Conservation (phyloP, 2,797 vertebrate genomes). For the Glyptemys insculpta region DNA sequence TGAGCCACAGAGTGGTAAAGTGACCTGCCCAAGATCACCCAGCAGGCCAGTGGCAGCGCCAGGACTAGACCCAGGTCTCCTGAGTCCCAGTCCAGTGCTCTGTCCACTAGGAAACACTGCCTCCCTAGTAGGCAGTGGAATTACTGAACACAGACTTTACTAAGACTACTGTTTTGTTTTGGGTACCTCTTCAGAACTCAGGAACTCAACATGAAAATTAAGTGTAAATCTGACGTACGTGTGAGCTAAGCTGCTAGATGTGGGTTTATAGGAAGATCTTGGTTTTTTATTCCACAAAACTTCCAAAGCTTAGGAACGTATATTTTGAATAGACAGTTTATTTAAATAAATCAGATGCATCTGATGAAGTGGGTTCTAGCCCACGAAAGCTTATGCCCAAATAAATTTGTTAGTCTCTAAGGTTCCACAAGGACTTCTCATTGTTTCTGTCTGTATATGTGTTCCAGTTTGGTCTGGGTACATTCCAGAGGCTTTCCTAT, state of each 20-base stretch:
- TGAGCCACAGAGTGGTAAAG: too few relatives aligned
- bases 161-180: conserved; percentile 44
- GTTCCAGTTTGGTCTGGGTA: conserved; percentile 7
- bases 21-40: too few relatives aligned
- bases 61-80: too few relatives aligned
- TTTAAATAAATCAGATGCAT: not conserved
- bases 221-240: not conserved
- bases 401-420: too few relatives aligned
- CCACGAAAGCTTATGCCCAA: too few relatives aligned
- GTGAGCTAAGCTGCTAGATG: not conserved
- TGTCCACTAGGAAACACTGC: too few relatives aligned
- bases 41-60: too few relatives aligned
- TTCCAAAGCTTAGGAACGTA: conserved; percentile 57
- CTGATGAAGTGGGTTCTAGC: too few relatives aligned
- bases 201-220: not conserved
- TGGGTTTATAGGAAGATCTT: not conserved
- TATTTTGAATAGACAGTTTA: conserved; percentile 48
- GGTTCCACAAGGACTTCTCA: too few relatives aligned
- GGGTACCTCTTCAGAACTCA: not conserved
- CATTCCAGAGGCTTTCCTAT: conserved; percentile 39
- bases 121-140: not conserved
- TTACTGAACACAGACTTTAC: not conserved
- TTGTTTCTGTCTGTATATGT: not conserved
- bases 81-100: too few relatives aligned
- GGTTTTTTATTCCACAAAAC: not conserved